Conservation (phyloP, 2,888 invertebrate genomes). For the Drosophila macrothrix region DNA sequence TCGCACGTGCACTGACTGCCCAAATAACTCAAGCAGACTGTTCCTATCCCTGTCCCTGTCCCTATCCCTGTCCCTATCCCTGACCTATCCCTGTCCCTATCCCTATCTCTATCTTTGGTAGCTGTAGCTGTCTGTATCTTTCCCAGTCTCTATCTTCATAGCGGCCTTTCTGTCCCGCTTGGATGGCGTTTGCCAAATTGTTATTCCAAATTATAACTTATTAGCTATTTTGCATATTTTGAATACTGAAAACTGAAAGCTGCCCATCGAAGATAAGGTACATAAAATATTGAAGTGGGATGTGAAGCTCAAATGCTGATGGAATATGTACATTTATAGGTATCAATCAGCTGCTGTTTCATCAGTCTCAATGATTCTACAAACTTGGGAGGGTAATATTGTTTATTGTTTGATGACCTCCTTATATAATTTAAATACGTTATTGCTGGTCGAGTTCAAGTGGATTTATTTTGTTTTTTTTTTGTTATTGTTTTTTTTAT, state of each 20-base stretch:
- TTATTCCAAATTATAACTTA: slow-evolving; percentile 65
- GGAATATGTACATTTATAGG: background rate
- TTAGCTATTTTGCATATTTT: slow-evolving; percentile 62
- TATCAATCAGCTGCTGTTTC: background rate
- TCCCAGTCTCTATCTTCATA: background rate
- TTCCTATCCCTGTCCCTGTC: background rate
- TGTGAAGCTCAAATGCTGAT: background rate
- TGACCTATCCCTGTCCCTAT: too few species aligned
- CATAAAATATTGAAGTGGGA: background rate
- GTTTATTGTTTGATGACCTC: background rate
- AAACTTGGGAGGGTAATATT: background rate
- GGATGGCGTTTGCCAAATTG: slow-evolving; percentile 43
- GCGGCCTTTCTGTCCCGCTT: background rate
- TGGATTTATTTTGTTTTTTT: background rate
- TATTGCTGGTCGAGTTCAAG: background rate
- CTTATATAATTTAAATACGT: background rate
- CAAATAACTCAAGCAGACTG: slow-evolving; percentile 3
- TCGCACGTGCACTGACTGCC: slow-evolving; percentile 48
- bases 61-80: background rate
- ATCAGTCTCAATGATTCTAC: background rate
- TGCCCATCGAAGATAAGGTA: background rate
- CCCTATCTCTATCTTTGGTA: background rate
- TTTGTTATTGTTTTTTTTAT: too few species aligned
- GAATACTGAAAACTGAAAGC: background rate
- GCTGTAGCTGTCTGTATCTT: background rate